A percentile compares a stretch with the other conserved stretches of the same genome.
phyloP scores from a whole-genome alignment of 37 sponge, comb jelly and placozoan species.

The Cliona cf. orientalis region DNA sequence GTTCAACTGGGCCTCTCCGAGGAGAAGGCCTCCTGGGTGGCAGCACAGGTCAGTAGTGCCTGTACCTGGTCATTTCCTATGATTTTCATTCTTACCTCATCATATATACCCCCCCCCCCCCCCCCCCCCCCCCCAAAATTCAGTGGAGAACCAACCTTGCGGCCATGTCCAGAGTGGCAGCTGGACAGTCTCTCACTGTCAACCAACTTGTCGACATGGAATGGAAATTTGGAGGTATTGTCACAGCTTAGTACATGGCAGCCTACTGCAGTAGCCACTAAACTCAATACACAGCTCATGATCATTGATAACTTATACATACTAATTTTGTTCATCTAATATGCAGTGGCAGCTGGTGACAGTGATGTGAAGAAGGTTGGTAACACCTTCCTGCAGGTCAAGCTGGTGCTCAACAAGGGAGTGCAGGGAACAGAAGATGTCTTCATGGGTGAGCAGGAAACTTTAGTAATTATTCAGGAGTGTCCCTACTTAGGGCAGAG shows the following conservation, averaged over 20 bases:
- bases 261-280: too few relatives aligned
- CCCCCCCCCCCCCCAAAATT: not conserved
- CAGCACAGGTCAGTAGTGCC: conserved; percentile 40
- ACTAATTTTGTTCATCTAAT: not conserved
- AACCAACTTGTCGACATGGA: conserved; percentile 95
- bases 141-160: conserved; percentile 82
- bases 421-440: conserved; percentile 76
- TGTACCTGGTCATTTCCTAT: not conserved
- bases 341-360: conserved; percentile 89
- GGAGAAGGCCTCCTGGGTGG: conserved; percentile 65
- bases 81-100: not conserved
- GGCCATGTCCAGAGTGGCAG: conserved; percentile 71
- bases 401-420: conserved; percentile 84
- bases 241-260: not conserved
- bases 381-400: conserved; percentile 88
- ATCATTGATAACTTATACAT: not conserved
- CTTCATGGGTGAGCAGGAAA: conserved; percentile 75
- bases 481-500: too few relatives aligned
- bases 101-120: not conserved
- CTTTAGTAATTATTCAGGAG: too few relatives aligned
- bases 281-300: too few relatives aligned
- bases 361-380: conserved; percentile 89
- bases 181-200: conserved; percentile 87
- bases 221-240: conserved; percentile 96
- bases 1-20: conserved; percentile 82